phyloP scores from a whole-genome alignment of 2,888 invertebrate genomes.

The Desoria tigrina region DNA sequence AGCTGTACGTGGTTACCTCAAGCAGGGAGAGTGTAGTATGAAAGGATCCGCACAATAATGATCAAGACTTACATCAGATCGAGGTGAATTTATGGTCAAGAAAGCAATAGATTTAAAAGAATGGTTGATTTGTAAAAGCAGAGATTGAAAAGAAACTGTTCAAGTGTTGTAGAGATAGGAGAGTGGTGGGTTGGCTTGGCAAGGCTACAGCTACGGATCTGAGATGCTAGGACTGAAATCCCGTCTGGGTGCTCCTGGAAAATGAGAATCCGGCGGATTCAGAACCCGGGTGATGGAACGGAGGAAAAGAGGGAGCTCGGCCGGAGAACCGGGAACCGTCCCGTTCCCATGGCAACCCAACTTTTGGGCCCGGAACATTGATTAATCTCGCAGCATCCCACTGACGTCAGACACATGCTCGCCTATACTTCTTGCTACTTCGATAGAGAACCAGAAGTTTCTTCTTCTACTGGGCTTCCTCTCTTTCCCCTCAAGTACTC shows the following conservation, averaged over 20 bases:
- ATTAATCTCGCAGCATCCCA: constrained; percentile 48
- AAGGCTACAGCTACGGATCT: neutral
- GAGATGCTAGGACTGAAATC: neutral
- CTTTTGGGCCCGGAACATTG: constrained; percentile 43
- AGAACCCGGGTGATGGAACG: neutral
- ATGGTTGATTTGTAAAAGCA: constrained; percentile 5
- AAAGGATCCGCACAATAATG: neutral
- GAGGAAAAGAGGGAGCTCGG: constrained; percentile 10
- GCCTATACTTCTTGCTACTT: constrained; percentile 16
- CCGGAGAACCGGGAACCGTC: constrained; percentile 23
- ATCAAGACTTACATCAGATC: neutral
- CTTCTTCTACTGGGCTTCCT: too few relatives aligned
- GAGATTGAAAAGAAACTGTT: constrained; percentile 5
- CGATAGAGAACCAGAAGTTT: constrained; percentile 19
- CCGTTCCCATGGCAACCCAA: constrained; percentile 31
- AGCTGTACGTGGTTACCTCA: neutral
- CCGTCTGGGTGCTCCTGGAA: neutral
- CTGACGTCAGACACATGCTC: constrained; percentile 51
- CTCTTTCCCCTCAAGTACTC: neutral
- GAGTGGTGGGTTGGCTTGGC: neutral
- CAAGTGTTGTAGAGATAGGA: neutral
- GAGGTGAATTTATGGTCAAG: constrained; percentile 10
- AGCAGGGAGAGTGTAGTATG: too few relatives aligned
- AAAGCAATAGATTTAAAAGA: constrained; percentile 6
- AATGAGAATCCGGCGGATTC: neutral